Evolutionary conservation across 1,140 invertebrate genomes (phyloP), one percentile per base, ranked within the genome.

Genomic region (Euura saliciscinereae): DNA sequence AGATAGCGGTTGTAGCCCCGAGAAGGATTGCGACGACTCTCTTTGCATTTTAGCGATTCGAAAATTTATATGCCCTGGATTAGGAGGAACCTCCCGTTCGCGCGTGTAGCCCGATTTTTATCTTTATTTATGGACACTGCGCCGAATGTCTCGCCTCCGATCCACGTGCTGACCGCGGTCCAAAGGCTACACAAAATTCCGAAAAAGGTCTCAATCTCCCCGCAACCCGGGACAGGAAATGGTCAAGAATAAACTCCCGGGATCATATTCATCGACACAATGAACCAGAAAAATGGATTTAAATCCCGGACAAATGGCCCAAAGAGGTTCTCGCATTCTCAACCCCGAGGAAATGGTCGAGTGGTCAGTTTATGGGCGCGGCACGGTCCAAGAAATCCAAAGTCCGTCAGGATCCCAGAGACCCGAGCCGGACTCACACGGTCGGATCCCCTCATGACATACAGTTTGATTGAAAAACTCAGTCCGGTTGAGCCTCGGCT

Each of bases 281-380:
- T 59, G 51, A 59, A n/a, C 51, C 13, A n/a, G 8, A 59, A 6
- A 59, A 59, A n/a, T 59, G 8, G 51, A 59, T 59, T 59, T 59
- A 59, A 8, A 59, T 8, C 51, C 51, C 13, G 28, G 28, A 28
- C 28, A 28, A 28, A 28, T 28, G 28, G 28, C 28, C 28, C 28
- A 28, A 28, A 28, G 28, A 28, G 28, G 28, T 28, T 28, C 28
- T 28, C 28, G 28, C 28, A 28, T 28, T 28, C 28, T 28, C 28
- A 28, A 28, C 28, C 28, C 28, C 28, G 28, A 28, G 8, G 51
- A 11, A 28, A 59, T n/a, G 51, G 51, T 59, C 51, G 51, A 28
- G 28, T 28, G 51, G 28, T 28, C 28, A 11, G 66, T 67, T 67
- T 67, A 67, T 67, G 66, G 66, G 66, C 42, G 66, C 66, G 66